These are phyloP conservation scores for Elysia chlorotica DNA, from an alignment of 1,140 invertebrate species.

Conservation along the genomic window DNA sequence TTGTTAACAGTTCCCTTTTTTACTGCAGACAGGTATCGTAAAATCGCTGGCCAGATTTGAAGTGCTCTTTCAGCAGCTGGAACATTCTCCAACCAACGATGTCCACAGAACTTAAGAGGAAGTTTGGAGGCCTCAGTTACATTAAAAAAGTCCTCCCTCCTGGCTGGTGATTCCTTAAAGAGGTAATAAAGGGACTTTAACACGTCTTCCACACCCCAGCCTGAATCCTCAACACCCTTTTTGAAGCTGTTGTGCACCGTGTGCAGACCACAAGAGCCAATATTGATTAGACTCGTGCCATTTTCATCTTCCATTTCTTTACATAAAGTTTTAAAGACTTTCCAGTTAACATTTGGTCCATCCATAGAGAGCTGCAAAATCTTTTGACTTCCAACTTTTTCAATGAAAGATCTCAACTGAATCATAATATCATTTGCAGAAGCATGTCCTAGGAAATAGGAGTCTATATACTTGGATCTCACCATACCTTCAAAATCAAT, in stretches of 20 bases:
- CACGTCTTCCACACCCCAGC: conserved; percentile 20
- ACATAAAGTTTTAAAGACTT: conserved; percentile 15
- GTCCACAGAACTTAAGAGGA: conserved; percentile 25
- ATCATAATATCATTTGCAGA: conserved; percentile 26
- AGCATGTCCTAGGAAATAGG: conserved; percentile 34
- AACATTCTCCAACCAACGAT: conserved; percentile 28
- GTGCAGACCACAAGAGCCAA: conserved; percentile 35
- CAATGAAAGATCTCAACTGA: conserved; percentile 13
- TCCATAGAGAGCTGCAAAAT: conserved; percentile 36
- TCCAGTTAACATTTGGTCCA: conserved; percentile 38
- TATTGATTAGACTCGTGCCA: conserved; percentile 18
- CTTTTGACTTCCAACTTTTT: conserved; percentile 8
- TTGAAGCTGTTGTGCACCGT: conserved; percentile 30
- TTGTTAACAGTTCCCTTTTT: neutral
- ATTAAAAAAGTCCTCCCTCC: conserved; percentile 22
- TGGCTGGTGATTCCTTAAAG: conserved; percentile 26
- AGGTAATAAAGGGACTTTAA: conserved; percentile 21
- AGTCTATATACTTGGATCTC: conserved; percentile 22
- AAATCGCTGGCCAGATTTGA: neutral
- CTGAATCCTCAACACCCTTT: conserved; percentile 14
- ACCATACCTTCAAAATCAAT: conserved; percentile 20
- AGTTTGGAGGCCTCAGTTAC: conserved; percentile 19
- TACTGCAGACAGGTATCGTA: conserved; percentile 4
- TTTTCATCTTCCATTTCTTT: conserved; percentile 5
- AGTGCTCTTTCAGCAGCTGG: conserved; percentile 13